Evolutionary conservation across 2,888 invertebrate species (phyloP).

Genomic region (Drosophila lutescens): DNA sequence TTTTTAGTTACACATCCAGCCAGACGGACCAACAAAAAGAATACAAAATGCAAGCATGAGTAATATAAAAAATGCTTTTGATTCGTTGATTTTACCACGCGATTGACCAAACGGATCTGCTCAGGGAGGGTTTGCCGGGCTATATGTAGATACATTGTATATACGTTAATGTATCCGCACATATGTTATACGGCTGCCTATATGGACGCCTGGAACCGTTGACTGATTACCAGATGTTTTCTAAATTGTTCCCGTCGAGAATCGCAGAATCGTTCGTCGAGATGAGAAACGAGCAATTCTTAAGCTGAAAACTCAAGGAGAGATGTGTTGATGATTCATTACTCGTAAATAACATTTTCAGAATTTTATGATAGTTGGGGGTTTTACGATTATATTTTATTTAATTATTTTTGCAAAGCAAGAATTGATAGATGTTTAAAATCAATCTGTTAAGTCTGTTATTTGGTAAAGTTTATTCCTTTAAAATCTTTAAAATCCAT

Average conservation of each 20-base stretch:
- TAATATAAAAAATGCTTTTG: constrained; percentile 60
- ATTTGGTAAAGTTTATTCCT: too few relatives aligned
- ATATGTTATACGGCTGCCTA: constrained; percentile 3
- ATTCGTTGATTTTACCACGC: constrained; percentile 68
- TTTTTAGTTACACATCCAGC: constrained; percentile 49
- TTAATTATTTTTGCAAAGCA: background rate
- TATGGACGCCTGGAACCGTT: constrained; percentile 30
- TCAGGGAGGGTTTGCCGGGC: constrained; percentile 11
- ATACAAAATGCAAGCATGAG: constrained; percentile 55
- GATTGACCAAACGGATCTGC: constrained; percentile 48
- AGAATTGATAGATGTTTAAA: background rate
- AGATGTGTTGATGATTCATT: constrained; percentile 19
- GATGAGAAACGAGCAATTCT: constrained; percentile 11
- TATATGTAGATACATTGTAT: constrained; percentile 20
- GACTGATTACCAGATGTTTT: constrained; percentile 71
- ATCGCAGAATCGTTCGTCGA: constrained; percentile 18
- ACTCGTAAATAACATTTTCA: background rate
- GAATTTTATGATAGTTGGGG: background rate
- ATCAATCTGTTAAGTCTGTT: too few relatives aligned
- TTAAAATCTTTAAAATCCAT: too few relatives aligned
- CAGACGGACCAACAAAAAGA: constrained; percentile 20
- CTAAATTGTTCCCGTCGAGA: constrained; percentile 39
- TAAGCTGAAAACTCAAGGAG: background rate
- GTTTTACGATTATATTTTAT: background rate
- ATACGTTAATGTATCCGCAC: constrained; percentile 14